A percentile compares a stretch with the other conserved stretches of the same genome.
These are phyloP conservation scores for Phylloscopus whistleri DNA, from an alignment of 2,113 vertebrate genomes.

Conservation along the genomic window DNA sequence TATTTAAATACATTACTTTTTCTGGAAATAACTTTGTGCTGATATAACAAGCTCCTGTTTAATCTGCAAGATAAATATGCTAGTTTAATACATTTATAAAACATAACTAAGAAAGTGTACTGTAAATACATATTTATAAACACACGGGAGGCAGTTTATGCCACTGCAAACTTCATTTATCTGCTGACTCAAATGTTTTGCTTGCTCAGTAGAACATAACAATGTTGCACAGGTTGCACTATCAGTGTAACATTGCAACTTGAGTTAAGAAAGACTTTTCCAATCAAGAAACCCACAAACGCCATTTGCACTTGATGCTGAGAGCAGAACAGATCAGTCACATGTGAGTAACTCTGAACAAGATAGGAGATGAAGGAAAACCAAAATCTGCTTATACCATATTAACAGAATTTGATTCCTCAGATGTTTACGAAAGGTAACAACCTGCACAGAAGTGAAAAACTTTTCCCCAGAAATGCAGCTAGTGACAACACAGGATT, in stretches of 20 bases:
- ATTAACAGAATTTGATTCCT: neutral
- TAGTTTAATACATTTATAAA: neutral
- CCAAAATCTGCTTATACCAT: neutral
- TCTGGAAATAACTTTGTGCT: conserved; percentile 24
- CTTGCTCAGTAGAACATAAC: neutral
- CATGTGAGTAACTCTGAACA: neutral
- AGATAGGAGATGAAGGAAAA: neutral
- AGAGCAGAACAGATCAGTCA: neutral
- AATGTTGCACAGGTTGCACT: neutral
- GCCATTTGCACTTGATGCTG: neutral
- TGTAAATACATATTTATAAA: conserved; percentile 3
- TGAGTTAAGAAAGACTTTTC: neutral
- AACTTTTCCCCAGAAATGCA: neutral
- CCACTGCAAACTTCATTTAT: neutral
- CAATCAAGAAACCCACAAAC: neutral
- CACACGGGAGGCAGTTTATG: neutral
- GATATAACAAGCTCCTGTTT: neutral
- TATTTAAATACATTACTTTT: conserved; percentile 22
- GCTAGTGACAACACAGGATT: neutral
- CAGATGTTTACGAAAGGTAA: neutral
- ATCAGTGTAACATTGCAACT: neutral
- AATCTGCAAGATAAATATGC: conserved; percentile 12
- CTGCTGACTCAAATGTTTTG: neutral
- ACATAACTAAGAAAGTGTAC: neutral
- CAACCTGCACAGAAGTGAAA: neutral